Percentiles rank a stretch among this genome's conserved stretches.
phyloP scores from a whole-genome alignment of 2,113 vertebrate genomes.

The Lynx canadensis region DNA sequence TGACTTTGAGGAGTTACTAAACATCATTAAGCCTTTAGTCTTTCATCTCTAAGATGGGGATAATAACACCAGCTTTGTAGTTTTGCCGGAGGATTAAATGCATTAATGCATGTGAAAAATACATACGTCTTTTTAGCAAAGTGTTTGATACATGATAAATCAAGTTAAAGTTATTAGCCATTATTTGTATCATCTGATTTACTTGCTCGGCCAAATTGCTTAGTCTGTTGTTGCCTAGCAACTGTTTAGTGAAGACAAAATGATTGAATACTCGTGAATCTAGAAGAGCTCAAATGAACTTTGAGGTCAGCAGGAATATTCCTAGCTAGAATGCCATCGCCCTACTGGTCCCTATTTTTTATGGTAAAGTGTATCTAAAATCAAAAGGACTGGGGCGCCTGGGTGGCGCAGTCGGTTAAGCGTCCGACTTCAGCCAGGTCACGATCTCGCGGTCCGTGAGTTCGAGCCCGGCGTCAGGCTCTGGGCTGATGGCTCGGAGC shows the following conservation, averaged over 20 bases:
- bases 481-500: too few relatives aligned
- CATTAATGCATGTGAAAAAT: not conserved
- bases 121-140: not conserved
- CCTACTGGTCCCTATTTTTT: not conserved
- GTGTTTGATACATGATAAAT: conserved; percentile 6
- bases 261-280: not conserved
- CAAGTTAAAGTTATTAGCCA: not conserved
- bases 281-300: not conserved
- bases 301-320: not conserved
- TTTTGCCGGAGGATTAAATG: conserved; percentile 3
- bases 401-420: too few relatives aligned
- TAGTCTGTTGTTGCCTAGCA: not conserved
- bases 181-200: conserved; percentile 16
- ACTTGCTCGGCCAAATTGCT: not conserved
- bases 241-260: conserved; percentile 40
- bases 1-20: not conserved
- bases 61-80: not conserved
- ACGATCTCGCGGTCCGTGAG: too few relatives aligned
- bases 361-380: not conserved
- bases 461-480: too few relatives aligned
- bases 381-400: not conserved
- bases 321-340: not conserved
- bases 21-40: not conserved
- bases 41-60: not conserved
- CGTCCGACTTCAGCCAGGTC: too few relatives aligned